Evolutionary conservation across 2,888 invertebrate genomes (phyloP).

Genomic region (Diaphora mendica): DNA sequence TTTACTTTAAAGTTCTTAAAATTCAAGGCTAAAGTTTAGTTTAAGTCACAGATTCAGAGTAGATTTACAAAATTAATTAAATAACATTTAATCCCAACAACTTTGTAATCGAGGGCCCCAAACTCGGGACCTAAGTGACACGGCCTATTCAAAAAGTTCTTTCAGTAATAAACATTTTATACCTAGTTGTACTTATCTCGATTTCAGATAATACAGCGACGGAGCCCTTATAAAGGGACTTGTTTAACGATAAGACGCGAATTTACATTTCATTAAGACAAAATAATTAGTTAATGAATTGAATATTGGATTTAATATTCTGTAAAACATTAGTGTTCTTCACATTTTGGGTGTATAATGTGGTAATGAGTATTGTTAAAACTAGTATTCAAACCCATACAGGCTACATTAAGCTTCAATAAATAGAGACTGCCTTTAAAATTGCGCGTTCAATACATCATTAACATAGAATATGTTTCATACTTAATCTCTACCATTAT

Average conservation of each 20-base stretch:
- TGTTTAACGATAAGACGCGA: conserved; percentile 19
- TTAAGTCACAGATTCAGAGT: not conserved
- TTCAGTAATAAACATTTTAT: conserved; percentile 24
- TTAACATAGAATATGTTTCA: too few relatives aligned
- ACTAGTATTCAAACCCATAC: not conserved
- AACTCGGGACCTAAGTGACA: conserved; percentile 18
- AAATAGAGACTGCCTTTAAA: not conserved
- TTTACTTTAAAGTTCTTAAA: not conserved
- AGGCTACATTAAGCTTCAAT: not conserved
- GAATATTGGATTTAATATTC: conserved; percentile 9
- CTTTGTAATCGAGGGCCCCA: conserved; percentile 20
- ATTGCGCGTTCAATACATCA: too few relatives aligned
- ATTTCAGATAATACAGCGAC: conserved; percentile 27
- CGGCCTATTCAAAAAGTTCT: conserved; percentile 38
- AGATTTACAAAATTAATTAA: not conserved
- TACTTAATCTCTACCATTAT: too few relatives aligned
- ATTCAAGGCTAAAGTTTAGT: not conserved
- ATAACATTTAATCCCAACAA: conserved; percentile 19
- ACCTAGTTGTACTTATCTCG: conserved; percentile 29
- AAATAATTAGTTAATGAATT: conserved; percentile 33
- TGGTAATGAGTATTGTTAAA: not conserved
- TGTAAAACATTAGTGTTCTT: conserved; percentile 2
- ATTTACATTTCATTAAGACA: conserved; percentile 23
- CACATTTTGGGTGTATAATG: not conserved
- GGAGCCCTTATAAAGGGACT: conserved; percentile 16